Conservation (phyloP, 2,797 vertebrate genomes). For the Spinibarbus caldwelli region DNA sequence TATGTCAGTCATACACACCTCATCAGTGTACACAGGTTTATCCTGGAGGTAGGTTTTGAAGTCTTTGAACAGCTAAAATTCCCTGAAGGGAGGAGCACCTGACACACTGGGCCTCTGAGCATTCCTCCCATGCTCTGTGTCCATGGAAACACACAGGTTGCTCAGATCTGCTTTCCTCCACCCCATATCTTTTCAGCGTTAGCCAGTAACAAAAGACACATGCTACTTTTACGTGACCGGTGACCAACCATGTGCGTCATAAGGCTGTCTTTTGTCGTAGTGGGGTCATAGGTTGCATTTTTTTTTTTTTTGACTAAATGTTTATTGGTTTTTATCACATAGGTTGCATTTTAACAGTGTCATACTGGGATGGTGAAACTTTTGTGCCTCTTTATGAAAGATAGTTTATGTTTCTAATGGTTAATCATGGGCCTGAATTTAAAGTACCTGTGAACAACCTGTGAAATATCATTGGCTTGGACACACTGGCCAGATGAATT, state of each 20-base stretch:
- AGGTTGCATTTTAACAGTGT: not conserved
- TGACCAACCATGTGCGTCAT: slow-evolving; percentile 41
- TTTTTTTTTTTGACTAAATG: no score
- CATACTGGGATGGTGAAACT: not conserved
- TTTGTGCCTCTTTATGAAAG: not conserved
- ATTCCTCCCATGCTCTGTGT: slow-evolving; percentile 58
- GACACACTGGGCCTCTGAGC: slow-evolving; percentile 61
- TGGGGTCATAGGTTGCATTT: not conserved
- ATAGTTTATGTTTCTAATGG: not conserved
- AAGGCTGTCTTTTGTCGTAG: slow-evolving; percentile 1
- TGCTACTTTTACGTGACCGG: slow-evolving; percentile 47
- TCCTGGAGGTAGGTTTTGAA: slow-evolving; percentile 26
- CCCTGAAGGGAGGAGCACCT: slow-evolving; percentile 63
- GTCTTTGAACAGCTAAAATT: slow-evolving; percentile 57
- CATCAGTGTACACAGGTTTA: not conserved
- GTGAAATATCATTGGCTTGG: not conserved
- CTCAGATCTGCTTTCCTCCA: slow-evolving; percentile 72
- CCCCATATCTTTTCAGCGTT: slow-evolving; percentile 66
- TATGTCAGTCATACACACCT: not conserved
- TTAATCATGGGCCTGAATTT: not conserved
- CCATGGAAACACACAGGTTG: slow-evolving; percentile 70
- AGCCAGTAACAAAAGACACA: slow-evolving; percentile 56
- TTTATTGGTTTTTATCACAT: no score
- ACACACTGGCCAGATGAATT: not conserved
- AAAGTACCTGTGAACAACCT: not conserved